phyloP scores from a whole-genome alignment of 2,888 invertebrate genomes.

The Tetragonula carbonaria region DNA sequence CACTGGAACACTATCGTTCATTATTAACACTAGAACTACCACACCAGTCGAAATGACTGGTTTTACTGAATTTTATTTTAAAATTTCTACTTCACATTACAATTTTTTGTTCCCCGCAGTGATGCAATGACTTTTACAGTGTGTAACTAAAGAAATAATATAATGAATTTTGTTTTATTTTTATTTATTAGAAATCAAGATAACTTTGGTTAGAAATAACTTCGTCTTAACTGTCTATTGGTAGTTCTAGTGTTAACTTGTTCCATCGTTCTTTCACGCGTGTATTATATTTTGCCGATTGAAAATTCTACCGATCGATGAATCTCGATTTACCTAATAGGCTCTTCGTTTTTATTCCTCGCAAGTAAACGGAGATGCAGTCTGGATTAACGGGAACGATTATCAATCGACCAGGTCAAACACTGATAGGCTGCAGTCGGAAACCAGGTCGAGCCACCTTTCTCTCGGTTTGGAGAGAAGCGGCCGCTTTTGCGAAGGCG shows the following conservation, averaged over 20 bases:
- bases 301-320: neutral
- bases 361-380: neutral
- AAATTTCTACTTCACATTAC: too few species aligned
- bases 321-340: neutral
- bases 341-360: too few species aligned
- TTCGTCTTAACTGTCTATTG: too few species aligned
- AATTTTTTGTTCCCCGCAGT: too few species aligned
- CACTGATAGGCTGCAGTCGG: slow-evolving; percentile 62
- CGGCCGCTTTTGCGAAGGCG: slow-evolving; percentile 57
- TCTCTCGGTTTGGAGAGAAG: slow-evolving; percentile 72
- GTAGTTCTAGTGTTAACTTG: neutral
- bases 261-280: neutral
- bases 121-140: too few species aligned
- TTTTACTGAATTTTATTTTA: too few species aligned
- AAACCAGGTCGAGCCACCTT: slow-evolving; percentile 80
- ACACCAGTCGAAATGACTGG: too few species aligned
- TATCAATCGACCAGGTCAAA: slow-evolving; percentile 64
- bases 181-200: too few species aligned
- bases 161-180: too few species aligned
- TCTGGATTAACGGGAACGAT: slow-evolving; percentile 46
- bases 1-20: neutral
- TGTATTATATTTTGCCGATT: neutral
- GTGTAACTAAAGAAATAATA: too few species aligned
- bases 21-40: neutral
- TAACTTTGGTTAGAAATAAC: too few species aligned